Base-by-base conservation (phyloP, 2,797 vertebrate species). In the Amblyraja radiata region DNA sequence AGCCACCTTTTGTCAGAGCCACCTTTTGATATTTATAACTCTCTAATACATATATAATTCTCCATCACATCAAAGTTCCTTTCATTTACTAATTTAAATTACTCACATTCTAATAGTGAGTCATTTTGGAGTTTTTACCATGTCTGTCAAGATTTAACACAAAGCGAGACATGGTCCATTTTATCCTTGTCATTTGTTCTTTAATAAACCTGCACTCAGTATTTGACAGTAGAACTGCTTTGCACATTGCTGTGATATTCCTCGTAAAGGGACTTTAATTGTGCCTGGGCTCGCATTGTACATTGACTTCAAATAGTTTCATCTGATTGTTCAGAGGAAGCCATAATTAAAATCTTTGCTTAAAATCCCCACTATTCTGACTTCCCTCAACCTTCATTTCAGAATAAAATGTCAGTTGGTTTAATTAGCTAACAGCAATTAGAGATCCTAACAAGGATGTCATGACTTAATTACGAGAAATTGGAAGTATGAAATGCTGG, bases 1-100 rank as follows among this genome's bases (percentile, higher is more conserved):
- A 93, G 93, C 93, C 93, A 93, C 94, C 94, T 93, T 18, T 73
- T 18, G 71, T 94, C 90, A 94, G 93, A 94, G 95, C 94, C 95
- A 93, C 94, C 25, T 32, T 32, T 73, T 94, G 93, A 94, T 14
- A 10, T 32, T 65, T 88, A 88, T 65, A 32, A 88, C 84, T 68
- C 68, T 68, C 16, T 68, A 68, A 88, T 32, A 58, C 9, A 54
- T 54, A 8, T 80, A 14, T 68, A 18, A 14, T 68, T 68, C 16
- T 73, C 18, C 6, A 73, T 73, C 18, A 73, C 71, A 10, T 78
- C 77, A 78, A 32, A 32, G n/a, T 78, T 11, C 28, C 32, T 88
- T 86, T 88, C 63, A n/a, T 39, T 91, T 58, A 76, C 39, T 21
- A 18, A 54, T 23, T 1, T 18, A 80, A 1, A 80, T 80, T 80